Evolutionary conservation across 92 coral and sea anemone species (phyloP).

Genomic region (Palythoa heliodiscus): DNA sequence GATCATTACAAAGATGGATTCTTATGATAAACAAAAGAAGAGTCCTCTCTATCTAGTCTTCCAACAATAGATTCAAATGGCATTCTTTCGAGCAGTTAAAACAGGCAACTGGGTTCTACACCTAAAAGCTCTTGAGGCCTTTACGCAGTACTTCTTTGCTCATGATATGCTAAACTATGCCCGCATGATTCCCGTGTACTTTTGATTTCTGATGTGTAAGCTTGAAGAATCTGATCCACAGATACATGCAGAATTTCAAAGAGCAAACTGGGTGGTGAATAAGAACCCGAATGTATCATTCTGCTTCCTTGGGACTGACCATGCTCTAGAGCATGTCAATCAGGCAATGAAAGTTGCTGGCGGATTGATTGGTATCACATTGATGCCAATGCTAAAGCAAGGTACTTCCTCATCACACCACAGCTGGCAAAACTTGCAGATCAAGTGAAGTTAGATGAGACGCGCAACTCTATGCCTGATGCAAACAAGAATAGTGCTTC

Average conservation of each 20-base stretch:
- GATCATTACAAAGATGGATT: slow-evolving; percentile 53
- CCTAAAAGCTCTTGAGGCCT: slow-evolving; percentile 42
- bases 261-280: slow-evolving; percentile 70
- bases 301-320: slow-evolving; percentile 40
- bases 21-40: slow-evolving; percentile 51
- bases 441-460: slow-evolving; percentile 35
- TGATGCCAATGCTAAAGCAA: too few species aligned
- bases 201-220: neutral
- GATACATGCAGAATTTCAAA: slow-evolving; percentile 49
- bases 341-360: slow-evolving; percentile 61
- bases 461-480: neutral
- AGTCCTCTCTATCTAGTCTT: slow-evolving; percentile 47
- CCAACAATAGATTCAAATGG: slow-evolving; percentile 58
- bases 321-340: slow-evolving; percentile 31
- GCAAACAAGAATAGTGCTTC: too few species aligned
- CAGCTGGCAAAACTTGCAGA: slow-evolving; percentile 54
- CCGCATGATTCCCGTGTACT: slow-evolving; percentile 59
- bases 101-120: slow-evolving; percentile 61
- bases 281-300: slow-evolving; percentile 54
- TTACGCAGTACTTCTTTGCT: slow-evolving; percentile 64
- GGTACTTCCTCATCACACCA: slow-evolving; percentile 46
- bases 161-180: slow-evolving; percentile 60
- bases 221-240: slow-evolving; percentile 27
- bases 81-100: slow-evolving; percentile 56
- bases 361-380: slow-evolving; percentile 54